Base-by-base conservation (phyloP, 2,888 invertebrate genomes). In the Alloscopus bannaensis region DNA sequence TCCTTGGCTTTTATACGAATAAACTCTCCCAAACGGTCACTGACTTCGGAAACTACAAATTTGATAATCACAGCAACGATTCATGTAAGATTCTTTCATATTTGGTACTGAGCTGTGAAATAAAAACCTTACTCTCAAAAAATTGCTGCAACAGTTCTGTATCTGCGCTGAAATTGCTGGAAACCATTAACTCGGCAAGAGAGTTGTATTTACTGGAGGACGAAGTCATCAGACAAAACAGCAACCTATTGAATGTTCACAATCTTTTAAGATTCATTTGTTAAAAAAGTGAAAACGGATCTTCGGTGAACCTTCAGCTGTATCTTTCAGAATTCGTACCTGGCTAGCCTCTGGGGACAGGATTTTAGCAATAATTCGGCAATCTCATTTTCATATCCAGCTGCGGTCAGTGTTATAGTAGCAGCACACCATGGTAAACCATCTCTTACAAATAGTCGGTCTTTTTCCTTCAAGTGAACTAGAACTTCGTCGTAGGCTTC, bases 121-220 rank as follows among this genome's bases (percentile, higher is more conserved):
- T 62, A n/a, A n/a, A n/a, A 42, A 55, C 86, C 88, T 87, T 86
- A 93, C 93, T 92, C 88, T 91, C 89, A 86, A 91, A 92, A 80
- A 94, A 91, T 87, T 91, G 91, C 65, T 89, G 88, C 69, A 93
- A 86, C 40, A 93, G 88, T 2, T 90, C 89, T 28, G 89, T 87
- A 29, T 83, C 50, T 16, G 45, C 0, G 24, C 28, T 50, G 18
- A 78, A 65, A 24, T 65, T 78, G n/a, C 47, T 71, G 0, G 70
- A 40, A 6, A 78, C 24, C 70, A 78, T 78, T 3, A 78, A n/a
- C 20, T 80, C 81, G 13, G 80, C 76, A 16, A 84, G 47, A 8
- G 62, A 45, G n/a, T 40, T 31, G 40, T 72, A 69, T 60, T 64
- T 60, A 40, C 73, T 70, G 40, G 11, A 3, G 16, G 69, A 68